Percentiles rank a stretch among this genome's conserved stretches.
These are phyloP conservation scores for Urocynchramus pylzowi DNA, from an alignment of 2,113 vertebrate genomes.

Conservation along the genomic window DNA sequence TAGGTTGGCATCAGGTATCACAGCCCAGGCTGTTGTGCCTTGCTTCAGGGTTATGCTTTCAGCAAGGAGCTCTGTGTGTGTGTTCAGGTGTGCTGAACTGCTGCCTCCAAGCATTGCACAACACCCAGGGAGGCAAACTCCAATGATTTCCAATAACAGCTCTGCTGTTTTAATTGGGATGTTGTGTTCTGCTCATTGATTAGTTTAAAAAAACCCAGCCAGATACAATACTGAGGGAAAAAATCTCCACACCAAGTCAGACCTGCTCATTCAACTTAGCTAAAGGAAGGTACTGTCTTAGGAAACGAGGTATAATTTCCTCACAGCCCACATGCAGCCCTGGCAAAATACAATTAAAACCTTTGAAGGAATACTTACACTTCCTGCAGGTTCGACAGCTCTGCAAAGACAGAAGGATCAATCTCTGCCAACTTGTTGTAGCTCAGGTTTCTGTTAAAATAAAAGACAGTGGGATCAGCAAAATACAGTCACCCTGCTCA, in stretches of 20 bases:
- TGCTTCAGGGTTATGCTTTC: slow-evolving; percentile 30
- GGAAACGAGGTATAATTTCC: slow-evolving; percentile 8
- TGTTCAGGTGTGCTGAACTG: background rate
- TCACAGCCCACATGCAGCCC: background rate
- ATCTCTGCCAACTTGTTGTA: slow-evolving; percentile 87
- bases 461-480: slow-evolving; percentile 47
- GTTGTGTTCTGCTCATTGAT: slow-evolving; percentile 36
- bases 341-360: background rate
- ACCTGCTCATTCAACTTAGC: background rate
- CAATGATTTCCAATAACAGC: slow-evolving; percentile 33
- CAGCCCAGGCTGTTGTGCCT: background rate
- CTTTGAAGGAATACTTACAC: slow-evolving; percentile 83
- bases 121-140: background rate
- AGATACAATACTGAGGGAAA: background rate
- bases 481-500: background rate
- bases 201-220: background rate
- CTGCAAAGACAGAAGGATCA: slow-evolving; percentile 79
- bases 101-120: background rate
- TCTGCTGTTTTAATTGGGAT: background rate
- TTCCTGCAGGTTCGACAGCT: slow-evolving; percentile 85
- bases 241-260: background rate
- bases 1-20: slow-evolving; percentile 27
- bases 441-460: slow-evolving; percentile 88
- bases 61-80: background rate
- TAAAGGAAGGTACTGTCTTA: background rate